phyloP scores from a whole-genome alignment of 2,888 invertebrate species.

The Sarcophaga rosellei region DNA sequence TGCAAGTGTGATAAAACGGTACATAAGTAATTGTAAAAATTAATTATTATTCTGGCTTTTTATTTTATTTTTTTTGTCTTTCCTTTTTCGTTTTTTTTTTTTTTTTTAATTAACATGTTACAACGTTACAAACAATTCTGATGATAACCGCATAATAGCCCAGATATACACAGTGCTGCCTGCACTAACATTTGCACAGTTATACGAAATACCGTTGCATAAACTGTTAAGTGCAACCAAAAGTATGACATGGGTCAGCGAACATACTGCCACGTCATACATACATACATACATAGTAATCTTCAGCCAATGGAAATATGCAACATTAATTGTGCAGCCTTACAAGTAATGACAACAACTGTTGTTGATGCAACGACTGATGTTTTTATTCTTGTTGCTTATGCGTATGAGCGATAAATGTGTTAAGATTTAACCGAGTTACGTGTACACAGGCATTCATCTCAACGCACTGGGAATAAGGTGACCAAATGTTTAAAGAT shows the following conservation, averaged over 20 bases:
- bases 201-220: not conserved
- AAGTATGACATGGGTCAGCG: constrained; percentile 51
- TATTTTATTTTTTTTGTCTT: no score
- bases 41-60: constrained; percentile 56
- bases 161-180: constrained; percentile 31
- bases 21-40: constrained; percentile 52
- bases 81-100: no score
- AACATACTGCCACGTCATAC: constrained; percentile 17
- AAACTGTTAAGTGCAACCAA: constrained; percentile 43
- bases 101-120: not conserved
- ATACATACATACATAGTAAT: no score
- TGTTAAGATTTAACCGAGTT: constrained; percentile 31
- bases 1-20: no score
- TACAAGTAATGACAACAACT: constrained; percentile 18
- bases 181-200: not conserved
- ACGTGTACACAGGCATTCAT: constrained; percentile 5
- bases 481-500: not conserved
- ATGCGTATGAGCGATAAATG: constrained; percentile 48
- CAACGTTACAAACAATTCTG: constrained; percentile 41
- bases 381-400: not conserved
- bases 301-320: not conserved
- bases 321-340: constrained; percentile 15
- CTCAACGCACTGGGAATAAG: constrained; percentile 4
- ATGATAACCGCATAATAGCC: constrained; percentile 42
- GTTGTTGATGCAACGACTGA: not conserved